phyloP scores from a whole-genome alignment of 2,888 invertebrate species.

The Dichetophora obliterata region DNA sequence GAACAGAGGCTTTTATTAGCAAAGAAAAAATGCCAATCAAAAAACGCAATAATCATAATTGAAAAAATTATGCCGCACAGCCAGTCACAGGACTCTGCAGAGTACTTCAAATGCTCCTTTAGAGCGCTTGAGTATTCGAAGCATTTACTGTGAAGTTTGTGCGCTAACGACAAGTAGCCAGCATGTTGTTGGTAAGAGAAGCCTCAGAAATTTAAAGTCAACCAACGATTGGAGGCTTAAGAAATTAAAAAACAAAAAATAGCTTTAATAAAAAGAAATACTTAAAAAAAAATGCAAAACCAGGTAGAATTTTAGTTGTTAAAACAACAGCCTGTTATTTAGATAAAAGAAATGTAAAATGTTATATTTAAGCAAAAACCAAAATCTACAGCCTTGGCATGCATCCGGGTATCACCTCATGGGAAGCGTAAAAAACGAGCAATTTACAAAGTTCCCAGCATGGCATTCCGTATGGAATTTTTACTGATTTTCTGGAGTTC shows the following conservation, averaged over 20 bases:
- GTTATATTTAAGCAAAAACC: not conserved
- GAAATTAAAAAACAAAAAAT: not conserved
- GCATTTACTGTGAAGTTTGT: constrained; percentile 22
- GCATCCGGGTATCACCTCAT: not conserved
- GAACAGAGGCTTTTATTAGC: constrained; percentile 42
- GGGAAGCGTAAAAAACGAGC: constrained; percentile 24
- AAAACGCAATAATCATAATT: constrained; percentile 43
- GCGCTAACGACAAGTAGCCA: not conserved
- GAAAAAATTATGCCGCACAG: constrained; percentile 36
- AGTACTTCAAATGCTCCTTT: constrained; percentile 35
- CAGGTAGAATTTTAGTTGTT: constrained; percentile 1
- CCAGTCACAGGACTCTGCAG: constrained; percentile 16
- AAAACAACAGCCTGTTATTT: not conserved
- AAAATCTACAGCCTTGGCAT: not conserved
- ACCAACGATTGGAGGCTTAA: not conserved
- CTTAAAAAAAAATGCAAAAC: not conserved
- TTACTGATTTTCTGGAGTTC: too few relatives aligned
- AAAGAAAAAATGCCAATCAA: constrained; percentile 42
- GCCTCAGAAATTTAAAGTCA: not conserved
- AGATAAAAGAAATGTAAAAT: too few relatives aligned
- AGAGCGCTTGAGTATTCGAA: constrained; percentile 27
- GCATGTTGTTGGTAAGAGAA: not conserved
- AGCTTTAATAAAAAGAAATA: not conserved
- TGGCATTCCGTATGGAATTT: not conserved
- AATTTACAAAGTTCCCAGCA: constrained; percentile 7